Percentiles rank a stretch among this genome's conserved stretches.
phyloP scores from a whole-genome alignment of 2,888 invertebrate species.

The Catotricha subobsoleta region DNA sequence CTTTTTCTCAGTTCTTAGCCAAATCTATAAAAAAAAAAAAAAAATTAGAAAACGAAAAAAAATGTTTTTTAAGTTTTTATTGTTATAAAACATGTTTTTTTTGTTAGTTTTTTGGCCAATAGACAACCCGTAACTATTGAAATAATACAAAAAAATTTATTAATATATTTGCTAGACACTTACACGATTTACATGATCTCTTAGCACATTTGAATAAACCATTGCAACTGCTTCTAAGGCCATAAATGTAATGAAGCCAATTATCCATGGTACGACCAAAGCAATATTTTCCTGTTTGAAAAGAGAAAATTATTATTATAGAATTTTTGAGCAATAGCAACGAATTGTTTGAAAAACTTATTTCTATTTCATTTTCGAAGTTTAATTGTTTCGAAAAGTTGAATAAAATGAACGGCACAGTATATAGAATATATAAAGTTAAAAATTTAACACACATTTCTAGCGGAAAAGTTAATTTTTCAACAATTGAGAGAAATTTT shows the following conservation, averaged over 20 bases:
- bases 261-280: conserved; percentile 59
- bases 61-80: no score
- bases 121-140: background rate
- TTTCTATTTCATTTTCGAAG: no score
- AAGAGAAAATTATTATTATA: conserved; percentile 2
- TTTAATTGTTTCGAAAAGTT: background rate
- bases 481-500: no score
- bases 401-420: background rate
- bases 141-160: background rate
- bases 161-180: conserved; percentile 17
- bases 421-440: background rate
- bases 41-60: no score
- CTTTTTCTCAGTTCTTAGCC: no score
- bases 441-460: background rate
- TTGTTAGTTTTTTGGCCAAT: no score
- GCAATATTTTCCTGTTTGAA: conserved; percentile 52
- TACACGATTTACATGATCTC: conserved; percentile 68
- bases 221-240: conserved; percentile 62
- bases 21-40: no score
- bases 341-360: background rate
- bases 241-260: conserved; percentile 64
- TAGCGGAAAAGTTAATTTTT: background rate
- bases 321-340: background rate
- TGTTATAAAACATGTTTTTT: no score
- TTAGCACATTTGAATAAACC: conserved; percentile 63